Base-by-base conservation (phyloP, 2,113 vertebrate species). In the Nansenia antarctica region DNA sequence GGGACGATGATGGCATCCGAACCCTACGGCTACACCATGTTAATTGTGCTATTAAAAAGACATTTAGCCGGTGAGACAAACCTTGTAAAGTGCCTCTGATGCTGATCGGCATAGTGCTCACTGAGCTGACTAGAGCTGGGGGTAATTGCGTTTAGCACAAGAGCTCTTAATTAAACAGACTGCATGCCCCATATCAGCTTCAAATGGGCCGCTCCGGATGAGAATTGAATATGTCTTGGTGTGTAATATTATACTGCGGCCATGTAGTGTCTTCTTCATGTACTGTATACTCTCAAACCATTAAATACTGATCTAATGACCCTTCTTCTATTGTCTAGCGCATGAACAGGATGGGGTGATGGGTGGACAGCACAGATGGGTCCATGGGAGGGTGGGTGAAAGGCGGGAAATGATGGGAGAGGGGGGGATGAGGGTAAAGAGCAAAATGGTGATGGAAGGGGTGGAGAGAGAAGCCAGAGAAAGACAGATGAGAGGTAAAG, bases 51-150 rank as follows among this genome's bases (percentile, higher is more conserved):
- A 57, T 69, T 24, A 65, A 73, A 74, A 47, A 47, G 18, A 65
- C 27, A 70, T 79, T 64, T 74, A 18, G 37, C 32, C 20, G 29
- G 29, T 15, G 57, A 64, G n/a, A 65, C 42, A 60, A 77, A 34
- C 7, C 65, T 55, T 35, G 15, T 70, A 11, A 14, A 65, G 45
- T 65, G 45, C 42, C 18, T 37, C 1, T 37, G 29, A 59, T 39
- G 27, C n/a, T 14, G 31, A 29, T 9, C 34, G 14, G 20, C 55
- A 6, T 27, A 18, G 29, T 68, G 67, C 37, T 74, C n/a, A n/a
- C 58, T 32, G 61, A 20, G 24, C 24, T 53, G 42, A 39, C 7
- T 14, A 52, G 67, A 32, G 9, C 15, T 20, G 15, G 39, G 24
- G 29, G 42, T 53, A 53, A 65, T 52, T 9, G 24, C 7, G 45